Evolutionary conservation across 2,888 invertebrate genomes (phyloP).

Genomic region (Pilophorus perplexus): DNA sequence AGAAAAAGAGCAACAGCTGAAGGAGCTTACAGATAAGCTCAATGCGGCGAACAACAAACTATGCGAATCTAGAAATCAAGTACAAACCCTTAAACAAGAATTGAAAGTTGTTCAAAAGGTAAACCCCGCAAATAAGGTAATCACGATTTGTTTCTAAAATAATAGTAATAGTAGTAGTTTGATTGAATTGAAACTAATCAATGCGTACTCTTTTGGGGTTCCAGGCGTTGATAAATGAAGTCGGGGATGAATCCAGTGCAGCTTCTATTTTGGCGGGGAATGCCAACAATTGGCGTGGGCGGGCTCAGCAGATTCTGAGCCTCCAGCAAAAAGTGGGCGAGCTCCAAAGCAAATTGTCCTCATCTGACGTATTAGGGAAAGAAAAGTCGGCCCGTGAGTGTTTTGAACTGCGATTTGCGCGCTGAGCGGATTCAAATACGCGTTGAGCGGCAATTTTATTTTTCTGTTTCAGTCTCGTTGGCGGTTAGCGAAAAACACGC

Average conservation of each 20-base stretch:
- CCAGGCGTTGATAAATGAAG: constrained; percentile 67
- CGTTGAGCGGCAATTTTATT: no score
- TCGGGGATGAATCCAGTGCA: constrained; percentile 68
- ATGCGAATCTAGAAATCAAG: constrained; percentile 67
- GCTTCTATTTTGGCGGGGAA: constrained; percentile 61
- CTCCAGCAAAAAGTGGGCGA: constrained; percentile 68
- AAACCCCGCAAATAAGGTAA: constrained; percentile 32
- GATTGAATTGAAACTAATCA: no score
- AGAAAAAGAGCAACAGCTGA: constrained; percentile 54
- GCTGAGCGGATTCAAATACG: no score
- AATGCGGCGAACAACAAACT: constrained; percentile 61
- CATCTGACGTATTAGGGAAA: constrained; percentile 39
- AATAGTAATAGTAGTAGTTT: no score
- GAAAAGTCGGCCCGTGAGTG: constrained; percentile 45
- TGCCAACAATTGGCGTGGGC: constrained; percentile 67
- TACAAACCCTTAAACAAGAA: constrained; percentile 67
- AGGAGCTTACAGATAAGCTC: constrained; percentile 63
- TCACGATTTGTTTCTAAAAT: no score
- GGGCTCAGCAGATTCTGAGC: constrained; percentile 70
- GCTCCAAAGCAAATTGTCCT: constrained; percentile 59
- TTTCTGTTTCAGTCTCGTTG: constrained; percentile 40
- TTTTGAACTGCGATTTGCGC: no score
- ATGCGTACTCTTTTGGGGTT: no score
- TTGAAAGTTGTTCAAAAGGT: constrained; percentile 68
- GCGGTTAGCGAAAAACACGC: constrained; percentile 42